Percentiles rank a stretch among this genome's conserved stretches.
Conservation (phyloP, 2,888 invertebrate species). For the Coenonympha arcania region DNA sequence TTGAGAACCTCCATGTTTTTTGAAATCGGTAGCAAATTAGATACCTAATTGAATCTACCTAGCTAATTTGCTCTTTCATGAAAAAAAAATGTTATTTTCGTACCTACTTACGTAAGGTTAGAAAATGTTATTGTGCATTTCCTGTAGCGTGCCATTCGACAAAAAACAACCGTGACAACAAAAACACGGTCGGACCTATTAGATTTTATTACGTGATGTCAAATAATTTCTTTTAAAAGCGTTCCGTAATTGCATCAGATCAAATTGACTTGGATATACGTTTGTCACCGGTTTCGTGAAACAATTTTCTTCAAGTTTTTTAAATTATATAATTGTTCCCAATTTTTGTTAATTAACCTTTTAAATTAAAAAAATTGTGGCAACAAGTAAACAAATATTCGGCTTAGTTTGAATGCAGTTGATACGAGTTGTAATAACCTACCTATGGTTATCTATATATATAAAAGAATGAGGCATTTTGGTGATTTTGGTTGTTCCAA, state of each 20-base stretch:
- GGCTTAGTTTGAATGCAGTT: neutral
- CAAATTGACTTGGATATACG: conserved; percentile 15
- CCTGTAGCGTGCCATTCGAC: conserved; percentile 1
- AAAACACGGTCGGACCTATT: conserved; percentile 13
- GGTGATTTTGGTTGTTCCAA: no score
- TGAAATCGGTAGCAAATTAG: no score
- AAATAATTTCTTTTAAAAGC: conserved; percentile 17
- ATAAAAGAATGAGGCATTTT: no score
- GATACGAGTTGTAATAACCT: no score
- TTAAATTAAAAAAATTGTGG: neutral
- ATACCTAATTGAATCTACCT: no score
- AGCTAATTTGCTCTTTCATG: no score
- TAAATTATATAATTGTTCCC: conserved; percentile 52
- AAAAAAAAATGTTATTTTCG: no score
- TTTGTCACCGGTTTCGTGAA: conserved; percentile 14
- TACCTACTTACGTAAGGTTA: neutral
- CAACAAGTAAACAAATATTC: neutral
- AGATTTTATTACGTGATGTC: conserved; percentile 21
- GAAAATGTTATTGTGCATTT: conserved; percentile 11
- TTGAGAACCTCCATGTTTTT: no score
- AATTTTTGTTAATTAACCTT: conserved; percentile 45
- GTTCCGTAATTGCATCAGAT: conserved; percentile 17
- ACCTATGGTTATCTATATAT: no score
- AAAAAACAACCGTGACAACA: conserved; percentile 12
- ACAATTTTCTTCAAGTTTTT: conserved; percentile 12